Percentiles rank a stretch among this genome's conserved stretches.
phyloP scores from a whole-genome alignment of 2,113 vertebrate genomes.

The Nyctibius bracteatus region DNA sequence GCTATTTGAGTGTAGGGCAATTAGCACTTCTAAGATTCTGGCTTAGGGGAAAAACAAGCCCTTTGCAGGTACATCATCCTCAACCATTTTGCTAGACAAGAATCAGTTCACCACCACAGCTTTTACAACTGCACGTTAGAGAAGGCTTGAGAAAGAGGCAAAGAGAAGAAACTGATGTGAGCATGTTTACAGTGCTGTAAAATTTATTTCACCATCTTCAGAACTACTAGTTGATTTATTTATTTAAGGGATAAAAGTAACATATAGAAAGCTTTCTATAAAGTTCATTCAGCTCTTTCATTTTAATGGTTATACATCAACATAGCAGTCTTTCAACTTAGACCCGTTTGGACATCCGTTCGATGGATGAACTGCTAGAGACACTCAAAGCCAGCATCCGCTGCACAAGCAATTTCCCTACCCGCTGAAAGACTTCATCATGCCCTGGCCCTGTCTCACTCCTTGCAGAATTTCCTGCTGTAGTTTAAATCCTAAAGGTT shows the following conservation, averaged over 20 bases:
- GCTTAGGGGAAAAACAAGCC: not conserved
- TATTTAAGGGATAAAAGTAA: not conserved
- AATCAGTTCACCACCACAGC: not conserved
- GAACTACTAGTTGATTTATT: not conserved
- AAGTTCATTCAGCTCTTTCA: not conserved
- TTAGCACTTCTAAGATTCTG: not conserved
- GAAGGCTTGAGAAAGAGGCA: not conserved
- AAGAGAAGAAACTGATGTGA: not conserved
- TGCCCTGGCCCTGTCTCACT: not conserved
- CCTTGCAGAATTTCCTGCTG: not conserved
- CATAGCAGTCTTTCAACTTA: not conserved
- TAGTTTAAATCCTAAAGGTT: not conserved
- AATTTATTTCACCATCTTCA: not conserved
- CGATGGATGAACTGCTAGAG: not conserved
- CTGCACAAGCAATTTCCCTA: not conserved
- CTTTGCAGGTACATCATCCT: not conserved
- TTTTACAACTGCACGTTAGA: not conserved
- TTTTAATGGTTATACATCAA: not conserved
- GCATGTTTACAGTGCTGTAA: not conserved
- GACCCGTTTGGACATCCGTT: not conserved
- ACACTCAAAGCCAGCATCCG: not conserved
- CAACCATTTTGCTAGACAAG: not conserved
- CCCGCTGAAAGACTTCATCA: not conserved
- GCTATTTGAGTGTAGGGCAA: not conserved
- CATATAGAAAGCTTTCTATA: not conserved